These are phyloP conservation scores for Myotis vivesi DNA, from an alignment of 2,797 vertebrate genomes.

Conservation along the genomic window DNA sequence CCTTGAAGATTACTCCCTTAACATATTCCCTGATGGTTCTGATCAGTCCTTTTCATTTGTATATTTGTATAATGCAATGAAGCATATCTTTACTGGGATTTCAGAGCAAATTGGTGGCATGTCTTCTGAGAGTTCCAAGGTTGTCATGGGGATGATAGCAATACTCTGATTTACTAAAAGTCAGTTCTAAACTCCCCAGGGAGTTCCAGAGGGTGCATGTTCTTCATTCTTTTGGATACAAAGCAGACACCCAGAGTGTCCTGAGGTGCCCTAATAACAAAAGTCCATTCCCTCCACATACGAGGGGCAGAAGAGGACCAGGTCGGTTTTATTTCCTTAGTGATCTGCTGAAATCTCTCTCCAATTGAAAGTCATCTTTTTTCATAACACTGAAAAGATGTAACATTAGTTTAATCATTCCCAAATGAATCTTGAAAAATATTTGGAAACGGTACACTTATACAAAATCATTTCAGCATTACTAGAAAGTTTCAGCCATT, in stretches of 20 bases:
- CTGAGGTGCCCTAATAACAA: constrained; percentile 68
- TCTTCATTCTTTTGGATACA: constrained; percentile 60
- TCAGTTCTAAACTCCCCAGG: constrained; percentile 10
- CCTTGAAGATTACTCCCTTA: constrained; percentile 55
- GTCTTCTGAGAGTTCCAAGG: constrained; percentile 62
- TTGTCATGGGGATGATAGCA: constrained; percentile 61
- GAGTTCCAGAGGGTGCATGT: constrained; percentile 7
- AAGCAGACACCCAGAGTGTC: constrained; percentile 56
- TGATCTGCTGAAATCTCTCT: constrained; percentile 51
- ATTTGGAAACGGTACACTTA: constrained; percentile 79
- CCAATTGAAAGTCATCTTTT: constrained; percentile 73
- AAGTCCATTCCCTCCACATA: constrained; percentile 24
- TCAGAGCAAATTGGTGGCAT: constrained; percentile 58
- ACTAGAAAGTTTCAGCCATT: constrained; percentile 75
- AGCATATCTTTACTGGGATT: constrained; percentile 53
- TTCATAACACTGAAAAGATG: constrained; percentile 76
- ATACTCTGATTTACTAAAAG: constrained; percentile 48
- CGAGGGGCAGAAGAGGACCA: not conserved
- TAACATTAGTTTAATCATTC: constrained; percentile 82
- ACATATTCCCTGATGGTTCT: constrained; percentile 57
- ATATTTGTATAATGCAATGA: constrained; percentile 65
- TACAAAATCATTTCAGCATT: constrained; percentile 78
- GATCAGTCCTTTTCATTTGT: constrained; percentile 55
- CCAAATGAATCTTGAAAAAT: constrained; percentile 81
- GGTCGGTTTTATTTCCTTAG: constrained; percentile 61